These are phyloP conservation scores for Bombus waltoni DNA, from an alignment of 1,140 invertebrate species.

Conservation along the genomic window DNA sequence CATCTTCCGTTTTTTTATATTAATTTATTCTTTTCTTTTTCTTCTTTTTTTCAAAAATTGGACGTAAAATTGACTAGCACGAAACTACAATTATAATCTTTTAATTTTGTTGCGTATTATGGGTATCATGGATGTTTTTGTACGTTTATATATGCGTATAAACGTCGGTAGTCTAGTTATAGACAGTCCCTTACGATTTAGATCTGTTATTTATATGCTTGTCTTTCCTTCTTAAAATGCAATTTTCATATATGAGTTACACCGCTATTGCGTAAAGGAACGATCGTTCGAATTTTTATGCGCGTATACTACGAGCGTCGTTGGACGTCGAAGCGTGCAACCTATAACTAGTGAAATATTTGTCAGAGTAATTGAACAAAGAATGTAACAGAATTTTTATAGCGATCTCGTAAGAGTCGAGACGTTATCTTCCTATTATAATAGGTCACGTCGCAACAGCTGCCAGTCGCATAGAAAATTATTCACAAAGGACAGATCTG, in stretches of 20 bases:
- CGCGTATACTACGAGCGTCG: too few species aligned
- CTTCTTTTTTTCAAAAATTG: background rate
- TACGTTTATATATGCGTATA: too few species aligned
- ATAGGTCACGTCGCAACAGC: slow-evolving; percentile 3
- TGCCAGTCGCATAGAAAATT: slow-evolving; percentile 31
- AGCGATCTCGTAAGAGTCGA: background rate
- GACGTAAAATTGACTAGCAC: background rate
- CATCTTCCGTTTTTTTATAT: background rate
- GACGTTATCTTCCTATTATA: slow-evolving; percentile 21
- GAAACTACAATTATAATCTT: background rate
- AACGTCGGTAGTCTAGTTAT: too few species aligned
- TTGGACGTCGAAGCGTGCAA: background rate
- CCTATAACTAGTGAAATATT: slow-evolving; percentile 3
- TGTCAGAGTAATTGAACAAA: background rate
- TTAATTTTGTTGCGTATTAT: too few species aligned
- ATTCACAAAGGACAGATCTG: slow-evolving; percentile 42
- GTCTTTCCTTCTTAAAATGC: background rate
- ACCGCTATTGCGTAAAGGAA: background rate
- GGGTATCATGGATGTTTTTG: too few species aligned
- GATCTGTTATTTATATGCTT: background rate
- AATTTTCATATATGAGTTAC: too few species aligned
- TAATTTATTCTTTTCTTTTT: background rate
- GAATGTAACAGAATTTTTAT: background rate
- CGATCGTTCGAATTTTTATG: background rate
- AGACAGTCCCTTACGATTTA: background rate